These are phyloP conservation scores for Stegana nigrithorax DNA, from an alignment of 2,888 invertebrate species.

Conservation along the genomic window DNA sequence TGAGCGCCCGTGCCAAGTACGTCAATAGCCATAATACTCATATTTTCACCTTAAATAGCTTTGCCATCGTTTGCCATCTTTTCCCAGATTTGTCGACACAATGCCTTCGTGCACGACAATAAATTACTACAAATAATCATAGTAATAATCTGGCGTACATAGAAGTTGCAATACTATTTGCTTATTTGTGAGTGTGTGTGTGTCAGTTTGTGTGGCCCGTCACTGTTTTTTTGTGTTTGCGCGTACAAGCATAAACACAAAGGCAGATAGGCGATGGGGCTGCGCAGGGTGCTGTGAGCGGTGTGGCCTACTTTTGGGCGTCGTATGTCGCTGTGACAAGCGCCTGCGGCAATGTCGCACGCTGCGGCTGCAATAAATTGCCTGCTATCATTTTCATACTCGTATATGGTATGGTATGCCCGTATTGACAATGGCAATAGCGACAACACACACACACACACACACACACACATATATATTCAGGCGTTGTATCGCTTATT, in stretches of 20 bases:
- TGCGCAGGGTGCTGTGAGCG: slow-evolving; percentile 7
- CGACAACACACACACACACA: not conserved
- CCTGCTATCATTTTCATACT: slow-evolving; percentile 59
- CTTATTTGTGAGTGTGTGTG: too few relatives aligned
- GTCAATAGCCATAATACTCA: too few relatives aligned
- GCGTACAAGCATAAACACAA: slow-evolving; percentile 13
- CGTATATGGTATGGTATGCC: too few relatives aligned
- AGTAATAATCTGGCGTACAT: not conserved
- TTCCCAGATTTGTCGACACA: not conserved
- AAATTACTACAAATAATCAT: slow-evolving; percentile 7
- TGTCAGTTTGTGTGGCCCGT: too few relatives aligned
- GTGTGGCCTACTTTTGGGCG: slow-evolving; percentile 32
- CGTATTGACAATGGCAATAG: slow-evolving; percentile 46
- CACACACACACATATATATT: too few relatives aligned
- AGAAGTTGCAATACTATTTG: not conserved
- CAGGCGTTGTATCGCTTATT: too few relatives aligned
- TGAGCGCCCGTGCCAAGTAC: not conserved
- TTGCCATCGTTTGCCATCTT: not conserved
- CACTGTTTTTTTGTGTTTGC: slow-evolving; percentile 10
- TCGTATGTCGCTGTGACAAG: not conserved
- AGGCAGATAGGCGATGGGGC: slow-evolving; percentile 24
- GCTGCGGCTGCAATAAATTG: slow-evolving; percentile 52
- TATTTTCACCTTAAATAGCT: slow-evolving; percentile 5
- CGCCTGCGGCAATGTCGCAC: too few relatives aligned
- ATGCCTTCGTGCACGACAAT: not conserved